Conservation (phyloP, 2,888 invertebrate genomes). For the Schizaphis graminum region DNA sequence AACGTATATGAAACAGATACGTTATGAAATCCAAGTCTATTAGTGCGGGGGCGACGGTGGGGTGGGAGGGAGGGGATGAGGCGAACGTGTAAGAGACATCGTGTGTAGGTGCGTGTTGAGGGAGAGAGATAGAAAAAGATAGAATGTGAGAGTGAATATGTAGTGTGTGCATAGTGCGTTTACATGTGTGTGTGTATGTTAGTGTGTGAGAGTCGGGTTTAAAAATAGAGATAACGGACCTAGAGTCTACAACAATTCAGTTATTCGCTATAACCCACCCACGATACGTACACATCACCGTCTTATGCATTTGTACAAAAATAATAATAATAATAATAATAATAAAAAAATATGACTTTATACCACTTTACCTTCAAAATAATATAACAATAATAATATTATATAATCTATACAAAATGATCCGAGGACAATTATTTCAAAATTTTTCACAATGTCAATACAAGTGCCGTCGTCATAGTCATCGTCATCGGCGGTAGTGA, state of each 20-base stretch:
- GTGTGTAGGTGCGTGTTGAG: not conserved
- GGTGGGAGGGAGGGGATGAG: not conserved
- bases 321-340: not conserved
- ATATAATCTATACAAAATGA: not conserved
- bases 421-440: not conserved
- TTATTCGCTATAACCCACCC: not conserved
- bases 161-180: not conserved
- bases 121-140: not conserved
- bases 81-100: not conserved
- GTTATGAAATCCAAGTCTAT: conserved; percentile 48
- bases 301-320: not conserved
- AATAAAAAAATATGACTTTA: not conserved
- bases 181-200: not conserved
- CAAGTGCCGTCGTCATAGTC: not conserved
- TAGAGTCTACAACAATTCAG: not conserved
- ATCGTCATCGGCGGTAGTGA: not conserved
- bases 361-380: not conserved
- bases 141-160: not conserved
- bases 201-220: too few relatives aligned
- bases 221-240: not conserved
- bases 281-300: not conserved
- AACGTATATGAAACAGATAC: conserved; percentile 53
- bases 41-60: not conserved
- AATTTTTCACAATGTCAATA: not conserved
- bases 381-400: not conserved